phyloP scores from a whole-genome alignment of 1,140 invertebrate species.

The Penaeus japonicus region DNA sequence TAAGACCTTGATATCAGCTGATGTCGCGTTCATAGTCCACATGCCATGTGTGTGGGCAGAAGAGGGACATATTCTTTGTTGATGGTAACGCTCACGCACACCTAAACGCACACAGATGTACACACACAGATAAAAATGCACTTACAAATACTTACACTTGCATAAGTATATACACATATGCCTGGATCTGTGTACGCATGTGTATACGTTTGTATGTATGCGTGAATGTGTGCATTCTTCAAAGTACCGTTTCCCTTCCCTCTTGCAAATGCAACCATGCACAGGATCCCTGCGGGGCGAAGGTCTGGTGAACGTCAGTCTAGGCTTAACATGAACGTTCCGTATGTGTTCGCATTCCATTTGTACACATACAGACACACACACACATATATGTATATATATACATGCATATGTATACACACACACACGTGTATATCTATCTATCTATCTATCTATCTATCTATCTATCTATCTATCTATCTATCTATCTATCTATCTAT shows the following conservation, averaged over 20 bases:
- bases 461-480: not conserved
- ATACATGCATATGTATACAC: not conserved
- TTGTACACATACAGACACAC: not conserved
- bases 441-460: not conserved
- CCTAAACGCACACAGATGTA: too few relatives aligned
- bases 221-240: not conserved
- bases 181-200: not conserved
- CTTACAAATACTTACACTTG: not conserved
- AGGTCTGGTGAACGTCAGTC: too few relatives aligned
- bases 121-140: too few relatives aligned
- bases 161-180: not conserved
- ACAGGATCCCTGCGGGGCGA: not conserved
- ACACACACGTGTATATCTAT: too few relatives aligned
- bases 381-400: not conserved
- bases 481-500: not conserved
- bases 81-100: too few relatives aligned
- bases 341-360: not conserved
- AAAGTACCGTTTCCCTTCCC: too few relatives aligned
- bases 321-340: too few relatives aligned
- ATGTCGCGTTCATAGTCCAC: too few relatives aligned
- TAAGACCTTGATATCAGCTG: too few relatives aligned
- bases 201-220: not conserved
- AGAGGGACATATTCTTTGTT: too few relatives aligned
- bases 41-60: too few relatives aligned
- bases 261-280: too few relatives aligned